Conservation (phyloP, 2,797 vertebrate genomes). For the Acanthornis magna region DNA sequence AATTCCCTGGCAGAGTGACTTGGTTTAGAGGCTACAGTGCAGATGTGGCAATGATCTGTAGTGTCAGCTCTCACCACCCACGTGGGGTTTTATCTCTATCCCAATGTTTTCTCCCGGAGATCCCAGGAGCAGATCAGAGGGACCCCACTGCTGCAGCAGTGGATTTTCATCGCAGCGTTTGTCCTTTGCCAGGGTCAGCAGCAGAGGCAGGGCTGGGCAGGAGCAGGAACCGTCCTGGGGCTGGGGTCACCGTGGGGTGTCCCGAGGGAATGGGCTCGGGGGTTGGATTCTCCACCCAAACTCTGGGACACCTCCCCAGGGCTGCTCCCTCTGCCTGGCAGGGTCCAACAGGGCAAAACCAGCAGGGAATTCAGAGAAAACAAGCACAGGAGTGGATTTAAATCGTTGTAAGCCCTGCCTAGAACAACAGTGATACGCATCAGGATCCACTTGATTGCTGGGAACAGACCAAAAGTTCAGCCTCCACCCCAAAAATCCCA, state of each 20-base stretch:
- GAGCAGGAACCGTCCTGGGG: too few species aligned
- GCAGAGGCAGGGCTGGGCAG: too few species aligned
- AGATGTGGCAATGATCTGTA: rapidly evolving
- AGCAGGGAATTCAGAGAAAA: not conserved
- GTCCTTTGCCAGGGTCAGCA: too few species aligned
- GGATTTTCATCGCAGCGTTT: not conserved
- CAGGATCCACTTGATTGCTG: not conserved
- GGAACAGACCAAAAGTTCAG: not conserved
- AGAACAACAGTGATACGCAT: not conserved
- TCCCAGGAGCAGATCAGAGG: not conserved
- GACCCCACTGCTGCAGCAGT: rapidly evolving
- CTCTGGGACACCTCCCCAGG: too few species aligned
- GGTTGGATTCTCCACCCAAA: too few species aligned
- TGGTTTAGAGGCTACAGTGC: not conserved
- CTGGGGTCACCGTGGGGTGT: too few species aligned
- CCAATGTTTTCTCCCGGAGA: rapidly evolving
- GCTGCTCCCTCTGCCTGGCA: too few species aligned
- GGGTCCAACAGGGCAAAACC: not conserved
- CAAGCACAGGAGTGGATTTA: not conserved
- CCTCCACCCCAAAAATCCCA: too few species aligned
- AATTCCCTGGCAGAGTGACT: not conserved
- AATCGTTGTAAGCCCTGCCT: too few species aligned
- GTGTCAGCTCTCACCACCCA: not conserved
- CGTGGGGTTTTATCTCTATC: not conserved
- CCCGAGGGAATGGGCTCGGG: too few species aligned